These are phyloP conservation scores for Sander lucioperca DNA, from an alignment of 2,113 vertebrate genomes.

Conservation along the genomic window DNA sequence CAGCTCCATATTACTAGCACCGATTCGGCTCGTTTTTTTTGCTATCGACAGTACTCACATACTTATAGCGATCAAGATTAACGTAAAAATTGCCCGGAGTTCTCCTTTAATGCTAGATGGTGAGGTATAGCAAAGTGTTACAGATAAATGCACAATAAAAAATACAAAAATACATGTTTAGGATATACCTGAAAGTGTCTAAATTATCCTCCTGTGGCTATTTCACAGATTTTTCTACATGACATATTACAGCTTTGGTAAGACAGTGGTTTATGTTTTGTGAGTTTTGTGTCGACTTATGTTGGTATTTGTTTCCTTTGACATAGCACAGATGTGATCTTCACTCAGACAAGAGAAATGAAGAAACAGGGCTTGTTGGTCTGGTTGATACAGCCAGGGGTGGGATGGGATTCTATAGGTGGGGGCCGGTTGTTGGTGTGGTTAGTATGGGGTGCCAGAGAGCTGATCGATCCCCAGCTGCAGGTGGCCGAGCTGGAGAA, in stretches of 20 bases:
- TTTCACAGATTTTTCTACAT: not conserved
- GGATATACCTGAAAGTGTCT: not conserved
- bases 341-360: slow-evolving; percentile 46
- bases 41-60: too few species aligned
- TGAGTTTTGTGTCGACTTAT: slow-evolving; percentile 14
- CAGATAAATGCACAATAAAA: not conserved
- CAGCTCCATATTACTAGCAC: too few species aligned
- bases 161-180: not conserved
- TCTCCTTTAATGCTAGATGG: not conserved
- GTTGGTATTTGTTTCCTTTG: slow-evolving; percentile 10
- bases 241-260: not conserved
- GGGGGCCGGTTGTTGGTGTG: slow-evolving; percentile 24
- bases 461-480: slow-evolving; percentile 80
- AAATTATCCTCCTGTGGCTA: not conserved
- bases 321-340: slow-evolving; percentile 49
- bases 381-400: slow-evolving; percentile 38
- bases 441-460: slow-evolving; percentile 42
- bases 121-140: not conserved
- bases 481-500: slow-evolving; percentile 75
- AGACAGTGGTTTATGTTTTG: slow-evolving; percentile 11
- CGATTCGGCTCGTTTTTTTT: too few species aligned
- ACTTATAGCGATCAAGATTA: too few species aligned
- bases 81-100: too few species aligned
- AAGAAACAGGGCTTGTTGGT: slow-evolving; percentile 66
- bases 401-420: slow-evolving; percentile 37